Percentiles rank a stretch among this genome's conserved stretches.
These are phyloP conservation scores for Ataeniobius toweri DNA, from an alignment of 2,797 vertebrate species.

Conservation along the genomic window DNA sequence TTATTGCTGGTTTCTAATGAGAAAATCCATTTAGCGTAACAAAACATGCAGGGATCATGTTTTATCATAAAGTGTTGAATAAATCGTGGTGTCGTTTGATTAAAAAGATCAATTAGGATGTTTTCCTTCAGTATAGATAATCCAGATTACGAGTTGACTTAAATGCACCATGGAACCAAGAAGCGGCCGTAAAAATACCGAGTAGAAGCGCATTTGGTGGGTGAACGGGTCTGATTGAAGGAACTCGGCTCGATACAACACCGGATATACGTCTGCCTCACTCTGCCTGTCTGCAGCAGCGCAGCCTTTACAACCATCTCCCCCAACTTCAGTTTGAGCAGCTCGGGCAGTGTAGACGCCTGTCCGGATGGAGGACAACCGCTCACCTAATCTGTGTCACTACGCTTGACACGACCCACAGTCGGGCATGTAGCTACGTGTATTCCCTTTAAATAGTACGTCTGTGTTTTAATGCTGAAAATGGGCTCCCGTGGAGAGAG, in stretches of 20 bases:
- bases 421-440: constrained; percentile 14
- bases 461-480: background rate
- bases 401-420: constrained; percentile 8
- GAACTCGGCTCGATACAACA: background rate
- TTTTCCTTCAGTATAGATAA: background rate
- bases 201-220: background rate
- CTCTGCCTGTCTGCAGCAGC: constrained; percentile 17
- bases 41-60: too few species aligned
- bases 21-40: background rate
- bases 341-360: constrained; percentile 19
- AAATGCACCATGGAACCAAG: background rate
- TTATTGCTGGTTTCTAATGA: background rate
- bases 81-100: too few species aligned
- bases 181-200: background rate
- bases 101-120: too few species aligned
- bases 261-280: constrained; percentile 43
- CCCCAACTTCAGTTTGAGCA: constrained; percentile 48
- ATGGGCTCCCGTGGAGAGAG: background rate
- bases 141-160: background rate
- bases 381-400: constrained; percentile 19
- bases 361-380: constrained; percentile 54
- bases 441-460: background rate
- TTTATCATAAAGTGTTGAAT: too few species aligned
- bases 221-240: background rate
- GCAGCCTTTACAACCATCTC: constrained; percentile 30